phyloP scores from a whole-genome alignment of 1,140 invertebrate genomes.

The Atopsyche davidsoni region DNA sequence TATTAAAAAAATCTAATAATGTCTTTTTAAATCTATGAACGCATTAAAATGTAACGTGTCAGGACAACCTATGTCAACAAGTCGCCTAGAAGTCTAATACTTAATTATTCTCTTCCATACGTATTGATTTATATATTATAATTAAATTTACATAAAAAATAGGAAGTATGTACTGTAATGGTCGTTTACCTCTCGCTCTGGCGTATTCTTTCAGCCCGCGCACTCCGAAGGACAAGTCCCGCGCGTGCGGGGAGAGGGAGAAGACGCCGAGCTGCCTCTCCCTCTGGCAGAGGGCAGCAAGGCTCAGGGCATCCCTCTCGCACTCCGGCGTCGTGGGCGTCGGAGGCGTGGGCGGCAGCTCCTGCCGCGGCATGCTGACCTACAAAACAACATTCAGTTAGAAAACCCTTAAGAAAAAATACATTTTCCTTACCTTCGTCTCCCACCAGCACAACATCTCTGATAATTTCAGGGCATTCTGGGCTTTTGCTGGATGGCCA shows the following conservation, averaged over 20 bases:
- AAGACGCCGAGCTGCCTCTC: constrained; percentile 35
- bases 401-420: no score
- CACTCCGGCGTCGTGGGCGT: constrained; percentile 19
- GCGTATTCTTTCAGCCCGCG: constrained; percentile 33
- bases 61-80: no score
- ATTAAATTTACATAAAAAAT: not conserved
- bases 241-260: constrained; percentile 36
- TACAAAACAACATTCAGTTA: constrained; percentile 28
- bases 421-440: no score
- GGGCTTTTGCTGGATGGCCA: no score
- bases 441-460: no score
- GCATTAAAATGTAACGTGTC: no score
- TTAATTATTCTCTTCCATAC: no score
- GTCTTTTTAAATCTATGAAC: no score
- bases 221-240: constrained; percentile 33
- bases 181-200: constrained; percentile 31
- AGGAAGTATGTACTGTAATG: constrained; percentile 1
- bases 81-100: no score
- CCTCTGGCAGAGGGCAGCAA: constrained; percentile 22
- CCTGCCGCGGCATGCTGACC: constrained; percentile 37
- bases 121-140: not conserved
- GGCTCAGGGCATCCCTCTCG: constrained; percentile 23
- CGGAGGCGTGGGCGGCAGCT: constrained; percentile 17
- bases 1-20: no score
- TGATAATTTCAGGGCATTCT: no score